Conservation (phyloP, 1,140 invertebrate genomes). For the Ostrea edulis region DNA sequence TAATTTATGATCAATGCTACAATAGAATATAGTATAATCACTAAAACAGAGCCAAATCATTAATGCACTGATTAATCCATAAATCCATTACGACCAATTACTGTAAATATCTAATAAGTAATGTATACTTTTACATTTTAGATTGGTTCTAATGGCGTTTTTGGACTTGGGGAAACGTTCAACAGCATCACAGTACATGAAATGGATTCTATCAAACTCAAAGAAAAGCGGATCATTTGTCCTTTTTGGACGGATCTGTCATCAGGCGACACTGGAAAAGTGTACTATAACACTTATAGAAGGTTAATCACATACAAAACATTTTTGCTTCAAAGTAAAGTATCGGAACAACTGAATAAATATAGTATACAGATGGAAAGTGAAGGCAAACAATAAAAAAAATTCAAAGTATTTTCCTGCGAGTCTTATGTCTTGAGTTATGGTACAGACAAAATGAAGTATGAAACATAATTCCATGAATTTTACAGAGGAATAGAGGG, state of each 20-base stretch:
- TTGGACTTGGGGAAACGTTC: background rate
- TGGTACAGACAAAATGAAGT: too few relatives aligned
- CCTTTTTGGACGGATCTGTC: conserved; percentile 1
- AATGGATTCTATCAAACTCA: background rate
- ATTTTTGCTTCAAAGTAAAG: too few relatives aligned
- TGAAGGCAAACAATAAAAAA: too few relatives aligned
- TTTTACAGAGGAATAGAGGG: background rate
- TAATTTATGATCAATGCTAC: too few relatives aligned
- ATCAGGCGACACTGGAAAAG: background rate
- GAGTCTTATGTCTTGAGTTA: too few relatives aligned
- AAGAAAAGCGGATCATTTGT: background rate
- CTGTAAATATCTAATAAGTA: background rate
- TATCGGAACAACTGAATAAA: too few relatives aligned
- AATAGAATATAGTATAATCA: too few relatives aligned
- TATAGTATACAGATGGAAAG: too few relatives aligned
- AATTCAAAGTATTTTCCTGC: too few relatives aligned
- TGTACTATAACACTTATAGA: background rate
- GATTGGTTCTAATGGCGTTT: background rate
- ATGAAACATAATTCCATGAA: too few relatives aligned
- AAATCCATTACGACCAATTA: background rate
- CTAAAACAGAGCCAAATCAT: too few relatives aligned
- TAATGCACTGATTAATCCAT: too few relatives aligned
- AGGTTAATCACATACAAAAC: background rate
- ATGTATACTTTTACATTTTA: background rate
- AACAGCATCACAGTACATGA: background rate